Conservation (phyloP, 2,113 vertebrate species). For the Bos javanicus region DNA sequence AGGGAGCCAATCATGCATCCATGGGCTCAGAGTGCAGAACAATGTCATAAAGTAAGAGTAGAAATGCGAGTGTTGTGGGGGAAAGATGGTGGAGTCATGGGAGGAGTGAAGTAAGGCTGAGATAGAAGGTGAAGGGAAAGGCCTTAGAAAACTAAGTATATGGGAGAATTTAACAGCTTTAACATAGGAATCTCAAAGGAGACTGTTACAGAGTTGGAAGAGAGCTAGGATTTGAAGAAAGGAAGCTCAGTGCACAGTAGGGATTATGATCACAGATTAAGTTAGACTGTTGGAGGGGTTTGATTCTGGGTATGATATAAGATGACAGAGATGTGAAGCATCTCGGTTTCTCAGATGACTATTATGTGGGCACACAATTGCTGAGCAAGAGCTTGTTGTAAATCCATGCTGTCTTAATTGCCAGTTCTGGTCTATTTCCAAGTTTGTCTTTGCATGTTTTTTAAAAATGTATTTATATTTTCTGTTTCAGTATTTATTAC, state of each 20-base stretch:
- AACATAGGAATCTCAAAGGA: neutral
- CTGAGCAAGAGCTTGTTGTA: neutral
- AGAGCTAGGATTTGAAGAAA: neutral
- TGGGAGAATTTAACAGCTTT: neutral
- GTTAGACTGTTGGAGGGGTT: neutral
- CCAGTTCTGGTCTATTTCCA: neutral
- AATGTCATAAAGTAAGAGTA: neutral
- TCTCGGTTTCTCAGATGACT: neutral
- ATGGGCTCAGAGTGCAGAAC: neutral
- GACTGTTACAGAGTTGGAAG: neutral
- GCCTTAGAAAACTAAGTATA: neutral
- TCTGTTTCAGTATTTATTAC: neutral
- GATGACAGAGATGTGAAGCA: neutral
- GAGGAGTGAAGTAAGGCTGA: neutral
- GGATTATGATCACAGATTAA: neutral
- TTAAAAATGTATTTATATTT: neutral
- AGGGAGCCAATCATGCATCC: neutral
- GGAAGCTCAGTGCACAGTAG: neutral
- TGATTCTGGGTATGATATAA: neutral
- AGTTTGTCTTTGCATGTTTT: neutral
- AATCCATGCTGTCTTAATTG: neutral
- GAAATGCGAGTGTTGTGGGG: neutral
- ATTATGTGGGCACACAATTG: rapidly evolving
- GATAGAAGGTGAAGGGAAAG: neutral
- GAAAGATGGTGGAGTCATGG: rapidly evolving